Evolutionary conservation across 2,113 vertebrate genomes (phyloP).

Genomic region (Bettongia penicillata): DNA sequence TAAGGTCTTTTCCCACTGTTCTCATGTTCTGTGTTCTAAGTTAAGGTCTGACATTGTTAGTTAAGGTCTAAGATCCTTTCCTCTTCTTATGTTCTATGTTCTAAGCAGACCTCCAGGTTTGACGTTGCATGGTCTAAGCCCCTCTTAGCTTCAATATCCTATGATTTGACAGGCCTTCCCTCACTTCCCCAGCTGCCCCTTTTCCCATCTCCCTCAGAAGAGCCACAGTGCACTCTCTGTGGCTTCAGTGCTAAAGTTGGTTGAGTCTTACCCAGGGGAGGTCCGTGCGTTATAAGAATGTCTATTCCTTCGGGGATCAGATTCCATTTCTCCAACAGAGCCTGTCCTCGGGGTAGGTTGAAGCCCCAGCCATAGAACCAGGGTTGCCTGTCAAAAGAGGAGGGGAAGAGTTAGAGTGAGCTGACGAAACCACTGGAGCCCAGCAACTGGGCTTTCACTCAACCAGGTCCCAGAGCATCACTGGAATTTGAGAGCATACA

Average conservation of each 20-base stretch:
- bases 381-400: constrained; percentile 91
- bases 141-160: not conserved
- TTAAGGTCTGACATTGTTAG: not conserved
- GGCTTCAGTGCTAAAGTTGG: not conserved
- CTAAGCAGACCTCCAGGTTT: not conserved
- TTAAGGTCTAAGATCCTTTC: not conserved
- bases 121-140: not conserved
- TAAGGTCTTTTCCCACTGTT: not conserved
- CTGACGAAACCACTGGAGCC: rapidly evolving
- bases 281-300: constrained; percentile 96
- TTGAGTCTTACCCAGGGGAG: constrained; percentile 92
- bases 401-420: constrained; percentile 47
- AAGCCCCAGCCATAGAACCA: constrained; percentile 99
- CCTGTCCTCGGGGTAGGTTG: constrained; percentile 96
- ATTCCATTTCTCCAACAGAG: constrained; percentile 98
- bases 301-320: constrained; percentile 96
- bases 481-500: not conserved
- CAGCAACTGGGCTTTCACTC: no score
- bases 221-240: not conserved
- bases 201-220: not conserved
- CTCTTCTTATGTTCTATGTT: not conserved
- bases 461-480: no score
- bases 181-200: not conserved
- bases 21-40: no score
- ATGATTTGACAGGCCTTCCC: not conserved